A percentile compares a stretch with the other conserved stretches of the same genome.
These are phyloP conservation scores for Hofmannophila pseudospretella DNA, from an alignment of 2,888 invertebrate species.

Conservation along the genomic window DNA sequence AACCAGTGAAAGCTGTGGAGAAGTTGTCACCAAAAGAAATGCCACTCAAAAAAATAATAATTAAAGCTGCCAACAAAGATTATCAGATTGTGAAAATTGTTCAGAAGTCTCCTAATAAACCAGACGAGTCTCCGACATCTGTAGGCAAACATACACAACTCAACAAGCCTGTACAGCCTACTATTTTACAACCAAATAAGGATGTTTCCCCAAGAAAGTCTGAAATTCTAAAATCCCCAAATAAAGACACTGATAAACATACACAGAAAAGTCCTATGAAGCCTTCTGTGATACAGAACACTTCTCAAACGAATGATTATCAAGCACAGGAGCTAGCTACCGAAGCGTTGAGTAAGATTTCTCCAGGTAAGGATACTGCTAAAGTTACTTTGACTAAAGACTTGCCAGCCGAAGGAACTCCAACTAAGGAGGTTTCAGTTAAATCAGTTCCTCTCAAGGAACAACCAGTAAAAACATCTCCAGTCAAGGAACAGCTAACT, in stretches of 20 bases:
- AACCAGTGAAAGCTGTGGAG: conserved; percentile 5
- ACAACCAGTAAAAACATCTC: neutral
- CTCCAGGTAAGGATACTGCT: neutral
- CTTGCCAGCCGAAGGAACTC: conserved; percentile 1
- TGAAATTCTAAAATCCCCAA: conserved; percentile 14
- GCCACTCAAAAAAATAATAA: conserved; percentile 7
- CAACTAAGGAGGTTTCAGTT: neutral
- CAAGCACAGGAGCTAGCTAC: no score
- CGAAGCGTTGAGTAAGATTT: no score
- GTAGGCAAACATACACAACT: conserved; percentile 8
- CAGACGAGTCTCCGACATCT: conserved; percentile 12
- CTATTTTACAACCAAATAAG: conserved; percentile 17
- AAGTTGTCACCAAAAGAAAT: conserved; percentile 8
- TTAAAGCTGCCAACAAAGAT: conserved; percentile 16
- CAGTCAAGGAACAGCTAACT: neutral
- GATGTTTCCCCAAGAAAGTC: conserved; percentile 27
- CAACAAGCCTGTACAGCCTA: conserved; percentile 14
- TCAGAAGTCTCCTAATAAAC: conserved; percentile 18
- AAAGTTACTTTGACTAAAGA: neutral
- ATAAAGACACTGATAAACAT: conserved; percentile 10
- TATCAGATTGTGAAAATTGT: conserved; percentile 15
- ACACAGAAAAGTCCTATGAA: conserved; percentile 9
- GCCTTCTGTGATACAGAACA: conserved; percentile 8
- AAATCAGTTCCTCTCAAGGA: neutral
- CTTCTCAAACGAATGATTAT: conserved; percentile 6